These are phyloP conservation scores for Geopemphigus sp. DNA, from an alignment of 1,140 invertebrate species.

Conservation along the genomic window DNA sequence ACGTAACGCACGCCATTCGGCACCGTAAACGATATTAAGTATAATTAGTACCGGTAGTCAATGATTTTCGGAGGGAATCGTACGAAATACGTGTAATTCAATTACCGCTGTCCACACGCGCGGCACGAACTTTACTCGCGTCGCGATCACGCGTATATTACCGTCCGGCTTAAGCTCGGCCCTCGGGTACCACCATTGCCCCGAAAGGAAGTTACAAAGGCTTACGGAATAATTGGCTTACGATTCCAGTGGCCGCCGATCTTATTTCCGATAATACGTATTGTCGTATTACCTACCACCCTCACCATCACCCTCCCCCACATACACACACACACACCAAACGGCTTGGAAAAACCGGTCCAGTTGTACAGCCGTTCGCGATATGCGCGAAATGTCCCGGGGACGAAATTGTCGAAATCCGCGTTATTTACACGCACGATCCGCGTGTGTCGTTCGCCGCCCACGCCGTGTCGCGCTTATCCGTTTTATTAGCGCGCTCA, in stretches of 20 bases:
- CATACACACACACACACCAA: no score
- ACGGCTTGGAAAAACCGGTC: no score
- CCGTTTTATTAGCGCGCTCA: neutral
- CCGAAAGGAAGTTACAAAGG: conserved; percentile 8
- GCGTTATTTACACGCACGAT: neutral
- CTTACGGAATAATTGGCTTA: conserved; percentile 22
- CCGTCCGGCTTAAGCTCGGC: neutral
- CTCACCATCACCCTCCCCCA: no score
- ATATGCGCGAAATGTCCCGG: neutral
- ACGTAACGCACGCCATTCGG: no score
- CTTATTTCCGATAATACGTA: no score
- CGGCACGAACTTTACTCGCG: neutral
- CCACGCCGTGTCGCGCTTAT: no score
- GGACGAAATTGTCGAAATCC: neutral
- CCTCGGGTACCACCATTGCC: no score
- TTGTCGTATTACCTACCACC: no score
- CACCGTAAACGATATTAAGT: no score
- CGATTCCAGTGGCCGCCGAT: neutral
- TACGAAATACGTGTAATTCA: neutral
- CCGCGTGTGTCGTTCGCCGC: no score
- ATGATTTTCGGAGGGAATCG: neutral
- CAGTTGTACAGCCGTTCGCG: no score
- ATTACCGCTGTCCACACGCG: neutral
- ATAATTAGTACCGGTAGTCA: neutral
- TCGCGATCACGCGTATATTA: neutral